Conservation (phyloP, 1,140 invertebrate genomes). For the Drosophila truncata region DNA sequence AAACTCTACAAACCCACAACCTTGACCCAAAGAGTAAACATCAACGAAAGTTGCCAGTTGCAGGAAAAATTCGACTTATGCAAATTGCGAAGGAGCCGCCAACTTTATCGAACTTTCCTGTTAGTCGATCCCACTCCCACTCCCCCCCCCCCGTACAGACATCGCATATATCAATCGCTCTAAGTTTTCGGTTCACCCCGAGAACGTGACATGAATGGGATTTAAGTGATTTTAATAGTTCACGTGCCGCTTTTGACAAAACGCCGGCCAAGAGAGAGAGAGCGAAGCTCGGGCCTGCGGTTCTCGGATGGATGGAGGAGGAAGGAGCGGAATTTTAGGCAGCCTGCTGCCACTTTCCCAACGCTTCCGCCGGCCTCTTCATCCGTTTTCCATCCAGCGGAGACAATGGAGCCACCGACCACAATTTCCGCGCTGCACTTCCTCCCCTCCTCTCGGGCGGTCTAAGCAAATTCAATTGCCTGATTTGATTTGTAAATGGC, state of each 20-base stretch:
- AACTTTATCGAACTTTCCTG: slow-evolving; percentile 49
- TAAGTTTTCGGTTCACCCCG: slow-evolving; percentile 59
- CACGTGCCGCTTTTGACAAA: slow-evolving; percentile 80
- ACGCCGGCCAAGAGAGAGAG: slow-evolving; percentile 48
- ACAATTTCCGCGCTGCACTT: slow-evolving; percentile 57
- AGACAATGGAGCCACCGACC: slow-evolving; percentile 54
- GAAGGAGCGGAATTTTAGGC: slow-evolving; percentile 36
- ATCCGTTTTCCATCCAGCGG: slow-evolving; percentile 25
- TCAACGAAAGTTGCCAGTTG: slow-evolving; percentile 24
- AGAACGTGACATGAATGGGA: slow-evolving; percentile 80
- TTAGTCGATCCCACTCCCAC: slow-evolving; percentile 39
- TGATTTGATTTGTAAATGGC: slow-evolving; percentile 68
- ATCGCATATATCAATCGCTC: slow-evolving; percentile 76
- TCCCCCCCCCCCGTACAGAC: slow-evolving; percentile 19
- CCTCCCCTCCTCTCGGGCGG: slow-evolving; percentile 8
- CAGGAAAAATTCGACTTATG: slow-evolving; percentile 42
- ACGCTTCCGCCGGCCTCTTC: slow-evolving; percentile 49
- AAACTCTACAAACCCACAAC: slow-evolving; percentile 26
- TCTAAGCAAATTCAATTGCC: slow-evolving; percentile 68
- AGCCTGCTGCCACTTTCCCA: slow-evolving; percentile 22
- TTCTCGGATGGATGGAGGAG: background rate
- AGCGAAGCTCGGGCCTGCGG: slow-evolving; percentile 6
- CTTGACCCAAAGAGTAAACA: slow-evolving; percentile 37
- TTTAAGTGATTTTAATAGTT: slow-evolving; percentile 84
- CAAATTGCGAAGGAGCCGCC: slow-evolving; percentile 40